These are phyloP conservation scores for Paragorgia papillata DNA, from an alignment of 92 coral and sea anemone genomes.

Conservation along the genomic window DNA sequence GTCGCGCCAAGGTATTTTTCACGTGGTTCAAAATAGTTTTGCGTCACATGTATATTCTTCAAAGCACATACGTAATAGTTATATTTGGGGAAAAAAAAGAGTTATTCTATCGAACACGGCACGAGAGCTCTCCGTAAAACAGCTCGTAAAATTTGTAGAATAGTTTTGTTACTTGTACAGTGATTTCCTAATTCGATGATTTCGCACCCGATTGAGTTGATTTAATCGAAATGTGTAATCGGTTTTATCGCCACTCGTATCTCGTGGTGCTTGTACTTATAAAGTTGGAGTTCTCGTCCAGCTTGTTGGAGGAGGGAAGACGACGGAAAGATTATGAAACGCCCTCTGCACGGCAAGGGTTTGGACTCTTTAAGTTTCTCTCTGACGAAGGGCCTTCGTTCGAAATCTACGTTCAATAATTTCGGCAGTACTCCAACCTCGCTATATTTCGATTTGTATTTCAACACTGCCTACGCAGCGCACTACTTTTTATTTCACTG, in stretches of 20 bases:
- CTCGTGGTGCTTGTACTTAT: neutral
- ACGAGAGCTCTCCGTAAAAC: neutral
- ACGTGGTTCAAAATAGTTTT: neutral
- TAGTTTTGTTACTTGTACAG: neutral
- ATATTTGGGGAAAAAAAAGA: neutral
- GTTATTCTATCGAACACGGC: too few relatives aligned
- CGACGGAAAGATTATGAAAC: too few relatives aligned
- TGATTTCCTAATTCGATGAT: neutral
- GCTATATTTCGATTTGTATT: too few relatives aligned
- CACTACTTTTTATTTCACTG: too few relatives aligned
- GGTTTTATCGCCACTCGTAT: neutral
- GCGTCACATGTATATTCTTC: neutral
- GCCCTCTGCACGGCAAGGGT: too few relatives aligned
- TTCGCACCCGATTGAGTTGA: constrained; percentile 1
- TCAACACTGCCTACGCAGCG: too few relatives aligned
- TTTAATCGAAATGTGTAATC: neutral
- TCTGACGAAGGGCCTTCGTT: too few relatives aligned
- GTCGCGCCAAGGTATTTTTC: neutral
- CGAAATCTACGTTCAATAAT: too few relatives aligned
- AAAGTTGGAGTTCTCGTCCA: too few relatives aligned
- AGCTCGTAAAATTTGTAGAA: neutral
- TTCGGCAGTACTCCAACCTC: too few relatives aligned
- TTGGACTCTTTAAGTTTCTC: too few relatives aligned
- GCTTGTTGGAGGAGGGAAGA: too few relatives aligned
- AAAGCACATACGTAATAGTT: neutral